Evolutionary conservation across 2,797 vertebrate species (phyloP).

Genomic region (Chelidonichthys spinosus): DNA sequence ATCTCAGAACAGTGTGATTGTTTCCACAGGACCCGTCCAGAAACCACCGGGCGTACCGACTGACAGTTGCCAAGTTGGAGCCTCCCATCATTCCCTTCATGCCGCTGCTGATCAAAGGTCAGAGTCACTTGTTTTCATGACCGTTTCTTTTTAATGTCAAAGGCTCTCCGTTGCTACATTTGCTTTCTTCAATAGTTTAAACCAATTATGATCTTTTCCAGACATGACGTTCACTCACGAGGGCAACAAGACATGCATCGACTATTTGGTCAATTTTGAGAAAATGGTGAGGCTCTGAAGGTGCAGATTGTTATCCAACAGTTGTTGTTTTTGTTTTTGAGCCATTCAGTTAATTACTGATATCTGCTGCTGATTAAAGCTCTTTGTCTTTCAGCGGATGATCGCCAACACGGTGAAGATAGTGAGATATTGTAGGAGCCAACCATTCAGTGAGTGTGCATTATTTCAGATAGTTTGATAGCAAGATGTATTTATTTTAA

Average conservation of each 20-base stretch:
- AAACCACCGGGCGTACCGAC: slow-evolving; percentile 95
- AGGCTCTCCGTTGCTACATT: slow-evolving; percentile 4
- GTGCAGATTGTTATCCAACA: slow-evolving; percentile 20
- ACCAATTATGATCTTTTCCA: slow-evolving; percentile 59
- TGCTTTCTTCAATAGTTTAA: slow-evolving; percentile 24
- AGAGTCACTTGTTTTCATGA: slow-evolving; percentile 33
- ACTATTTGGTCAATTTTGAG: slow-evolving; percentile 98
- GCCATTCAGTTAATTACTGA: not conserved
- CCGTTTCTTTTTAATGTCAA: slow-evolving; percentile 10
- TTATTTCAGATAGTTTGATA: not conserved
- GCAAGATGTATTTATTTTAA: not conserved
- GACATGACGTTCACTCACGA: slow-evolving; percentile 99
- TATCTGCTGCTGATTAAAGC: slow-evolving; percentile 38
- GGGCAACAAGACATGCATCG: slow-evolving; percentile 97
- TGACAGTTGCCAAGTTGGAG: slow-evolving; percentile 94
- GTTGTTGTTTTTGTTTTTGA: not conserved
- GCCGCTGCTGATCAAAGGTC: slow-evolving; percentile 99
- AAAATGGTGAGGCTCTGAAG: slow-evolving; percentile 92
- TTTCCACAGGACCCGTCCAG: slow-evolving; percentile 95
- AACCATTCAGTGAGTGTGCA: slow-evolving; percentile 92
- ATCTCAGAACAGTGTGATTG: slow-evolving; percentile 64
- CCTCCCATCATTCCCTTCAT: slow-evolving; percentile 98
- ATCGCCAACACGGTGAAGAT: slow-evolving; percentile 96
- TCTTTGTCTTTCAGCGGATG: slow-evolving; percentile 90
- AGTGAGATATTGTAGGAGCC: slow-evolving; percentile 93